Base-by-base conservation (phyloP, 2,888 invertebrate genomes). In the Chalcis sispes region DNA sequence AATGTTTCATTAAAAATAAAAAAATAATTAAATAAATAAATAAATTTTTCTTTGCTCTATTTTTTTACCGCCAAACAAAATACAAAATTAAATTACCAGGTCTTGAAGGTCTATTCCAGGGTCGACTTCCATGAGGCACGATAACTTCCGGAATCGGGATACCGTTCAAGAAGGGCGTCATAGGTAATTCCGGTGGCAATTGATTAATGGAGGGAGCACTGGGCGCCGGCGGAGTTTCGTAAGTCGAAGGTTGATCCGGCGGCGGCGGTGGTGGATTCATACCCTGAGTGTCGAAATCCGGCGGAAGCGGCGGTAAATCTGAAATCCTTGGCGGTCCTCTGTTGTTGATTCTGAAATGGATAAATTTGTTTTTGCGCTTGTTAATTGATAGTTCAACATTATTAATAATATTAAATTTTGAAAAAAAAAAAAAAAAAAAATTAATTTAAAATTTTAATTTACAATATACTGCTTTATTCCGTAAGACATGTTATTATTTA, bases 251-350 rank as follows among this genome's bases (percentile, higher is more conserved):
- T 69, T 85, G 83, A 13, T 85, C 85, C 0, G 93, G 91, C 0
- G 90, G 89, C 0, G 89, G 89, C 0, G 90, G 89, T 0, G 89
- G 90, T 25, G 90, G 89, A 82, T 82, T 90, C 81, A 90, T 90
- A 10, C 90, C 89, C 0, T 91, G 90, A 0, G 90, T 87, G 81
- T 94, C 93, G 79, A 93, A 92, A 76, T 94, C 93, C n/a, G 93
- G 91, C 0, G 93, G 92, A 32, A 95, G 82, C 0, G 93, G 92
- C 52, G 94, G 94, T 0, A 94, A 91, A 82, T 96, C 95, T 0
- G 95, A 93, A 80, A 96, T 94, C 79, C 95, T 91, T 0, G 97
- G 96, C 0, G 97, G 97, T 0, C 96, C 97, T 75, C 97, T 90
- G 85, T 97, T 96, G 84, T 97, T 97, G 18, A 97, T 97, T 77